These are phyloP conservation scores for Encarsia formosa DNA, from an alignment of 2,888 invertebrate genomes.

Conservation along the genomic window DNA sequence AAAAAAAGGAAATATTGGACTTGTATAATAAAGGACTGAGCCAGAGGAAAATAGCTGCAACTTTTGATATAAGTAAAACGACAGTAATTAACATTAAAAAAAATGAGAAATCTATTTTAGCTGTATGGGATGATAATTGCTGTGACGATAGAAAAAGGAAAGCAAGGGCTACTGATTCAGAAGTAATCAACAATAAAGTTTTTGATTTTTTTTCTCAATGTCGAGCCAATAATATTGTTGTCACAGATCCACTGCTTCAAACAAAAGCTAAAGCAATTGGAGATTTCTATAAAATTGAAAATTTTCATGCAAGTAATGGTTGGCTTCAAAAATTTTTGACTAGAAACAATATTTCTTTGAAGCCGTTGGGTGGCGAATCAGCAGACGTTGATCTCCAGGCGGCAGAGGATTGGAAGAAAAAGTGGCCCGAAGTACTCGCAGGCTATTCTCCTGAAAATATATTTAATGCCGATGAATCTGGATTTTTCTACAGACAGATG, in stretches of 20 bases:
- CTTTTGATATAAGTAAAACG: too few relatives aligned
- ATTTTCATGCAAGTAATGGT: neutral
- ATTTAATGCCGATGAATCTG: neutral
- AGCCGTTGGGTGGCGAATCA: neutral
- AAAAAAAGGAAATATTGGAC: too few relatives aligned
- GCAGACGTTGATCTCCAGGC: neutral
- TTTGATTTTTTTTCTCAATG: neutral
- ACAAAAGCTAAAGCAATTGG: neutral
- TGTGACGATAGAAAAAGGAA: neutral
- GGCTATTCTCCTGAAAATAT: neutral
- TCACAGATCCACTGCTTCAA: neutral
- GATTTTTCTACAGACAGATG: neutral
- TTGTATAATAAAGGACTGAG: too few relatives aligned
- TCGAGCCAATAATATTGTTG: neutral
- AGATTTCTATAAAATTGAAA: neutral
- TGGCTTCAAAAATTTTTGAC: neutral
- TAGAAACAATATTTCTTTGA: neutral
- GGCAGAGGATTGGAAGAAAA: neutral
- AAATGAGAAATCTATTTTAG: too few relatives aligned
- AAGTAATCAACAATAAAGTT: neutral
- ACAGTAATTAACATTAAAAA: too few relatives aligned
- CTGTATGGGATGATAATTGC: too few relatives aligned
- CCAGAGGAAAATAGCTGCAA: too few relatives aligned
- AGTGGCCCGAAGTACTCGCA: neutral
- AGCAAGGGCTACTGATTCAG: neutral